Evolutionary conservation across 2,888 invertebrate species (phyloP), one percentile per base, ranked within the genome.

Genomic region (Zonitis immaculata): DNA sequence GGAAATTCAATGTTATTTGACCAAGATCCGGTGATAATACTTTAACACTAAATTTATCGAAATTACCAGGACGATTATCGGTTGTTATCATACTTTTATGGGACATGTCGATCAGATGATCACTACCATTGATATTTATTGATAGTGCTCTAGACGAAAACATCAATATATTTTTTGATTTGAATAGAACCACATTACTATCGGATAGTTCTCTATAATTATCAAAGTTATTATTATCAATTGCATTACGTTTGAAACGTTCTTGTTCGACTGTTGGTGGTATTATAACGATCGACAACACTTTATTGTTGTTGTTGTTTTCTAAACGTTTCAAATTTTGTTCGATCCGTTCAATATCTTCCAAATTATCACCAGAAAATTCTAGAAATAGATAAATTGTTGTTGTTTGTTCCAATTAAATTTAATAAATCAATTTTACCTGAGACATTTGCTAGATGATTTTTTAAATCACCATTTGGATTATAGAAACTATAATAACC

Each of bases 1-100:
- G 67, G 49, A 76, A 76, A 48, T 73, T 58, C 30, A 76, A 57
- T 8, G 64, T 67, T 4, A 75, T 65, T 61, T 74, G 73, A 7
- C 58, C 63, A n/a, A 64, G 66, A 26, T 67, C 67, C 32, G 63
- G 68, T 2, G 70, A 52, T 2, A 67, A 69, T 35, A 73, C 67
- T 14, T 66, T 67, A 3, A 71, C 70, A 51, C 71, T 72, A 26
- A 76, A 59, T 20, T 71, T 57, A 7, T 62, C 68, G 30, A 63
- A 66, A 12, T 60, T 62, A 30, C 57, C 56, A 49, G 25, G 48
- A 43, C 7, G 48, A 50, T 42, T 58, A 42, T 68, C 67, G 6
- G 68, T 65, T 4, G 62, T 66, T 6, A 67, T 66, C 59, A 68
- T 60, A 32, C 62, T 61, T 11, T 62, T 53, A 6, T 57, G 54